Evolutionary conservation across 92 coral and sea anemone species (phyloP), one percentile per base, ranked within the genome.

Genomic region (Zoanthus solanderi): DNA sequence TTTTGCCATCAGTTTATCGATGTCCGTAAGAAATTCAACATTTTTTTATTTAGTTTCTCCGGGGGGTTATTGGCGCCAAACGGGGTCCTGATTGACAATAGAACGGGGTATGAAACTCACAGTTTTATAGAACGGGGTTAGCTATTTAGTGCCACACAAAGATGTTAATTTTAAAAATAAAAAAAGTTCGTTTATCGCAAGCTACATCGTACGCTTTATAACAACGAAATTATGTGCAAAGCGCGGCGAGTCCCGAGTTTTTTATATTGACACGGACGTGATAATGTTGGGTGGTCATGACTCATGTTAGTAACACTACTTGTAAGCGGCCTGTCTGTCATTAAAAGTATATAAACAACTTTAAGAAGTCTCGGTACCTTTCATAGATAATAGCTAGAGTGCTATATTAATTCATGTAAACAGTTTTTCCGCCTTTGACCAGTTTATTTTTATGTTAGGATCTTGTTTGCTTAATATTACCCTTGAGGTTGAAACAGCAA

Each of bases 291-390:
- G 72, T 66, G 72, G 72, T 47, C 52, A 47, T 47, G 52, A 47
- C 52, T 47, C 52, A 66, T 66, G 72, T 66, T 66, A 66, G 72
- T 66, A 66, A 66, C 72, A 66, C 72, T 10, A 66, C 72, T n/a
- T 66, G 72, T 66, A 66, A 66, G 72, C 72, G 72, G 72, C 72
- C 72, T 66, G 37, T 10, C 72, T 66, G 72, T 66, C 72, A 66
- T 66, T 66, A 66, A 66, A 18, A 15, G 30, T 66, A 17, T 56
- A n/a, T n/a, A 16, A 18, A 66, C 37, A 66, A 66, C 72, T 66
- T 66, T 18, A 29, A 66, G 63, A 56, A 56, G 63, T 56, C 63
- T 56, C 0, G 63, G 63, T 56, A 56, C 63, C 63, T 56, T 56
- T 56, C 1, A 9, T 56, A 56, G 0, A 56, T 56, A 56, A 56